phyloP scores from a whole-genome alignment of 2,888 invertebrate species.

The Pasiphila rectangulata region DNA sequence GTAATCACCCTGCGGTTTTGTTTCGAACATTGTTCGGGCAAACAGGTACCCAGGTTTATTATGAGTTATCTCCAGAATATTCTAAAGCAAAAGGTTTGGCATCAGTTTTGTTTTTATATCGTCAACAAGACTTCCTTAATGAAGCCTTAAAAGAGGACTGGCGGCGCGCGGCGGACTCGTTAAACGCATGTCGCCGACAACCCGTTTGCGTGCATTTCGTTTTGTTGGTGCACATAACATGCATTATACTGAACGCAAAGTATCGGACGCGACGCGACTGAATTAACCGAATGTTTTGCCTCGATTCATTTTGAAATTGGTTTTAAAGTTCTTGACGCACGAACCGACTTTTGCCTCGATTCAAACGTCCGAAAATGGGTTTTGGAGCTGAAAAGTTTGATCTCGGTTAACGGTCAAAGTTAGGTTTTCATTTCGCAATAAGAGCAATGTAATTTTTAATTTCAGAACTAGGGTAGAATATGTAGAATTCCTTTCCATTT shows the following conservation, averaged over 20 bases:
- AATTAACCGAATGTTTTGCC: background rate
- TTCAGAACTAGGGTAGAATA: too few relatives aligned
- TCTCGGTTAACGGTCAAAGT: too few relatives aligned
- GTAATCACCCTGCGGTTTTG: too few relatives aligned
- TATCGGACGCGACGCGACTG: background rate
- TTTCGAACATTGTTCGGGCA: background rate
- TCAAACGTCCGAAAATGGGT: too few relatives aligned
- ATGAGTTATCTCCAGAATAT: background rate
- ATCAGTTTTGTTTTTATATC: slow-evolving; percentile 4
- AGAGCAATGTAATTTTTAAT: too few relatives aligned
- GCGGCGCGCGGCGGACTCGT: slow-evolving; percentile 16
- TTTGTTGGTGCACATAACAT: slow-evolving; percentile 31
- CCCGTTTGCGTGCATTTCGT: slow-evolving; percentile 25
- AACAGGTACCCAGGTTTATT: background rate
- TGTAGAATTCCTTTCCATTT: too few relatives aligned
- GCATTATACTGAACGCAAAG: slow-evolving; percentile 20
- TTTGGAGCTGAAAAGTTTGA: too few relatives aligned
- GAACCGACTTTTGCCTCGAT: too few relatives aligned
- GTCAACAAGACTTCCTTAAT: slow-evolving; percentile 17
- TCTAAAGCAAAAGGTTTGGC: background rate
- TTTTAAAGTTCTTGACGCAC: too few relatives aligned
- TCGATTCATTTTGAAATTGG: background rate
- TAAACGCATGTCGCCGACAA: slow-evolving; percentile 24
- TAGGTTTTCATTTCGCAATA: too few relatives aligned
- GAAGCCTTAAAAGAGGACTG: slow-evolving; percentile 19